Evolutionary conservation across 2,888 invertebrate genomes (phyloP), one percentile per base, ranked within the genome.

Genomic region (Acholoe squamosa): DNA sequence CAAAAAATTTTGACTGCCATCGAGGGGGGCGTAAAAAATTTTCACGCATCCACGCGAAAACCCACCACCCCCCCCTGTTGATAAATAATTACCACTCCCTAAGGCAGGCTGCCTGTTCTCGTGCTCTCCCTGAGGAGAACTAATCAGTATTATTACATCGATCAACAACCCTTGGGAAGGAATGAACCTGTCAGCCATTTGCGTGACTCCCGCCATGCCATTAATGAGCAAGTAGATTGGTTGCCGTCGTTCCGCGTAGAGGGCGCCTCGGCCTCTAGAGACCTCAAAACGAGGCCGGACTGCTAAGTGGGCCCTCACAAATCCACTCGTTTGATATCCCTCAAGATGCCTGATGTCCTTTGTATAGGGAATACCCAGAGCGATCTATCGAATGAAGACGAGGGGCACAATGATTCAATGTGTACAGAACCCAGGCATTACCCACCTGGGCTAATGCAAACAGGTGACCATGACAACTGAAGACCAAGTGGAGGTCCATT

Each of bases 131-230:
- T 12, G 43, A n/a, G 80, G 80, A 80, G 34, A 80, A 22, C 34
- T 80, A 80, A 80, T 80, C 80, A 80, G 80, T 80, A 80, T 80
- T 80, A 80, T 80, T 80, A 80, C 80, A 80, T 80, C 80, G 80
- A 80, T 80, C 80, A 80, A 71, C 80, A 43, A 43, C 34, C 43
- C 34, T 19, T 22, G 43, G 22, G 14, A 0, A 22, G 43, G 80
- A 80, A 80, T 80, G 80, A 80, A 80, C 80, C 80, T 80, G 80
- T 80, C 80, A 33, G 22, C 33, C 80, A 34, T 80, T 80, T 80
- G 80, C 80, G 80, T 80, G 80, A 80, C 80, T 80, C 43, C n/a
- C 80, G 33, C 80, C 16, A 33, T 22, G 80, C 43, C 80, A 80
- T 80, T 80, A 80, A 80, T 43, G 80, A 80, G 80, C 80, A 43